Percentiles rank a stretch among this genome's conserved stretches.
phyloP scores from a whole-genome alignment of 2,113 vertebrate species.

The Hepsetus odoe region DNA sequence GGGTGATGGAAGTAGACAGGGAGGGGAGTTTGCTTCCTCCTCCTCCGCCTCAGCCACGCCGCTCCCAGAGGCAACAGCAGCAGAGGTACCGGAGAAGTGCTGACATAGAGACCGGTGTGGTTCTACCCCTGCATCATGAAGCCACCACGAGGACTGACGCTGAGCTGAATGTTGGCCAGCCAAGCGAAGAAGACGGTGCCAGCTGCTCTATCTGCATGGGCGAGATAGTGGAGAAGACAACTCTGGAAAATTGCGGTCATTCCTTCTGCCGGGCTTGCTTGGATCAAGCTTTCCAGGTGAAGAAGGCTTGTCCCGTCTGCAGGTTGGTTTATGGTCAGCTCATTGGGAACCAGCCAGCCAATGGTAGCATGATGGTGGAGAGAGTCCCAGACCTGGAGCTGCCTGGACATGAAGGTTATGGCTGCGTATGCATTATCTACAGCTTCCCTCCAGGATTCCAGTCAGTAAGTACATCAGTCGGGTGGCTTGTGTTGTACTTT shows the following conservation, averaged over 20 bases:
- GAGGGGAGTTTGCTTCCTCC: conserved; percentile 74
- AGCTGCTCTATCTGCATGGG: conserved; percentile 94
- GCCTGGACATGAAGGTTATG: conserved; percentile 89
- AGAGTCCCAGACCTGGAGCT: conserved; percentile 86
- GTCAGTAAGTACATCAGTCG: conserved; percentile 78
- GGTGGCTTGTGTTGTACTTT: too few relatives aligned
- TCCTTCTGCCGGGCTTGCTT: conserved; percentile 90
- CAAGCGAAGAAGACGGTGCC: conserved; percentile 77
- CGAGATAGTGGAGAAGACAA: conserved; percentile 88
- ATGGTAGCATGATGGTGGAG: conserved; percentile 91
- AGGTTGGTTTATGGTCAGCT: conserved; percentile 91
- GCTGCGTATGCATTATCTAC: conserved; percentile 95
- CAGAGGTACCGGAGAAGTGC: conserved; percentile 75
- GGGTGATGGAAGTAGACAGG: conserved; percentile 68
- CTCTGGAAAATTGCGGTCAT: conserved; percentile 89
- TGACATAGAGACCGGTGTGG: conserved; percentile 70
- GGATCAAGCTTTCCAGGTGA: conserved; percentile 90
- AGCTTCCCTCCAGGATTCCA: conserved; percentile 92
- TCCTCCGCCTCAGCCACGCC: conserved; percentile 71
- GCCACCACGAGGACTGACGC: conserved; percentile 63
- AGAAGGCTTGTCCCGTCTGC: conserved; percentile 92
- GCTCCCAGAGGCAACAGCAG: conserved; percentile 77
- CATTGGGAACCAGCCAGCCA: conserved; percentile 92
- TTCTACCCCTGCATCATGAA: conserved; percentile 64
- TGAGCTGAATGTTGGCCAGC: conserved; percentile 58